These are phyloP conservation scores for Baccha elongata DNA, from an alignment of 2,888 invertebrate genomes.

Conservation along the genomic window DNA sequence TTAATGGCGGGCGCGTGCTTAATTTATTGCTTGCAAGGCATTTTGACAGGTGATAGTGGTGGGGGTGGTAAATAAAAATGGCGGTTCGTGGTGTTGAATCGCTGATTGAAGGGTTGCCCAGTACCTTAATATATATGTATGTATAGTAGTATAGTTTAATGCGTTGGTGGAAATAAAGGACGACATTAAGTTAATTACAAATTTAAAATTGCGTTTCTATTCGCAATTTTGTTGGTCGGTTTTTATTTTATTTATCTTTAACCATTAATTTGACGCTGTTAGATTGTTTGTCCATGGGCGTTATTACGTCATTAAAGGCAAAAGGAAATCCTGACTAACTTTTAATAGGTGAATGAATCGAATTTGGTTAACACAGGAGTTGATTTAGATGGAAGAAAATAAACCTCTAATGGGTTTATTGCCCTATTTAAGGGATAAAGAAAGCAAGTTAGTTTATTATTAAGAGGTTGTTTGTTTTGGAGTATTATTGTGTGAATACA, in stretches of 20 bases:
- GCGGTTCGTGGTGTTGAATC: no score
- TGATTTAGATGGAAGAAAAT: slow-evolving; percentile 2
- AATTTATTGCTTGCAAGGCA: slow-evolving; percentile 66
- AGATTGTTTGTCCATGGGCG: background rate
- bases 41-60: slow-evolving; percentile 57
- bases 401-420: slow-evolving; percentile 20
- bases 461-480: background rate
- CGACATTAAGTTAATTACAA: slow-evolving; percentile 54
- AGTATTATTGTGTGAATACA: background rate
- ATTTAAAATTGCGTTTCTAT: slow-evolving; percentile 33
- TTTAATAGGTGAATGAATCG: slow-evolving; percentile 24
- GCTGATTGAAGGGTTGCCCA: background rate
- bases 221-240: slow-evolving; percentile 1
- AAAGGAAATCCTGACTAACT: slow-evolving; percentile 8
- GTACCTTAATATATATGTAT: no score
- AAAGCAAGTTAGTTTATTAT: background rate
- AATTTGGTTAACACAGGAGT: slow-evolving; percentile 5
- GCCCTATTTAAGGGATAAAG: background rate
- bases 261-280: slow-evolving; percentile 16
- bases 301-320: slow-evolving; percentile 24
- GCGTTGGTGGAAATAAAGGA: background rate
- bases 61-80: background rate
- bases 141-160: background rate
- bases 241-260: background rate
- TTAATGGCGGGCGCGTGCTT: slow-evolving; percentile 70